These are phyloP conservation scores for Varanus komodoensis DNA, from an alignment of 2,113 vertebrate species.

Conservation along the genomic window DNA sequence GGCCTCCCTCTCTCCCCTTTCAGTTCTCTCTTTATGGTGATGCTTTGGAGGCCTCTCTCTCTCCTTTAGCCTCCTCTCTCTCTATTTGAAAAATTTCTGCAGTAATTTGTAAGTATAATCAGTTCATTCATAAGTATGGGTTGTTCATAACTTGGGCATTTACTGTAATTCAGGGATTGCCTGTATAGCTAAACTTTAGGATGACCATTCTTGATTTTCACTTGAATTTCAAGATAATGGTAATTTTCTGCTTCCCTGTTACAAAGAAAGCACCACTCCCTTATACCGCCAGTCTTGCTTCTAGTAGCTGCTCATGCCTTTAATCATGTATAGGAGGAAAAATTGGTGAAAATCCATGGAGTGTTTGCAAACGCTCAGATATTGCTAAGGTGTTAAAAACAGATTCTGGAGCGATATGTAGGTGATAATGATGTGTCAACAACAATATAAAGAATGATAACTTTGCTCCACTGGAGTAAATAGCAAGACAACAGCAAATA, in stretches of 20 bases:
- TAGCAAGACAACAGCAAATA: not conserved
- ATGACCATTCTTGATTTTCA: not conserved
- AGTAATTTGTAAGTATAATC: too few relatives aligned
- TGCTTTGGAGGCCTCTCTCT: too few relatives aligned
- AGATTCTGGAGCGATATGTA: not conserved
- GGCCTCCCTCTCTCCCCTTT: too few relatives aligned
- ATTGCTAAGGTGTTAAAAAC: slow-evolving; percentile 15
- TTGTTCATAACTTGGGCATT: too few relatives aligned
- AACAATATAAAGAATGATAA: not conserved
- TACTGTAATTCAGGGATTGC: too few relatives aligned
- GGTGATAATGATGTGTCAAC: slow-evolving; percentile 2
- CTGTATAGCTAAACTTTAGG: not conserved
- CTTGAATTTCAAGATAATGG: not conserved
- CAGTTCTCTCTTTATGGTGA: too few relatives aligned
- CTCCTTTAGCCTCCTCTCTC: too few relatives aligned
- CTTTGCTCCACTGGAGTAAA: slow-evolving; percentile 5
- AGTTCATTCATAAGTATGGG: too few relatives aligned
- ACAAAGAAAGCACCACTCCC: not conserved
- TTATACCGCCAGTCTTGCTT: not conserved
- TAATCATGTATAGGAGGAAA: not conserved
- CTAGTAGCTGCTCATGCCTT: not conserved
- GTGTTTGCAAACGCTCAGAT: slow-evolving; percentile 14
- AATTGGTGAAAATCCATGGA: slow-evolving; percentile 9
- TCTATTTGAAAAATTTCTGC: too few relatives aligned
- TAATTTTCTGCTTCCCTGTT: not conserved